Evolutionary conservation across 2,113 vertebrate genomes (phyloP), one percentile per base, ranked within the genome.

Genomic region (Laticauda laticaudata): DNA sequence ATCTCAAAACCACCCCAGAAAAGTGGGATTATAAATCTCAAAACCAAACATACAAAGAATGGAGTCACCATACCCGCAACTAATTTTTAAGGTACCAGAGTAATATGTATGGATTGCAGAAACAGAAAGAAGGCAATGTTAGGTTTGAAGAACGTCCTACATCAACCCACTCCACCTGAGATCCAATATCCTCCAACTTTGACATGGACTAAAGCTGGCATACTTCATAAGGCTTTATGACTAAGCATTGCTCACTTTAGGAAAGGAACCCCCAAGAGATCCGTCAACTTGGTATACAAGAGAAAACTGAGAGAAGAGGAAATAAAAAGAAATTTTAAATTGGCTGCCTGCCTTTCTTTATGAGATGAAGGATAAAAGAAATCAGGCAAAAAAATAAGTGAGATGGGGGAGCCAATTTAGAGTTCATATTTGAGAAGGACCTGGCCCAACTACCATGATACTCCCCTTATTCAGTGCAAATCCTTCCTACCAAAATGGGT

Each of bases 191-290:
- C 29, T 86, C 75, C 51, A 88, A 90, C 26, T 43, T 9, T 75
- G 55, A 92, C 9, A 48, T 21, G 29, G 56, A 87, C 29, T 26
- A 90, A 90, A 90, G 20, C 56, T 61, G 26, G 53, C 29, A 85
- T 87, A 89, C 48, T 92, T 75, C 26, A 39, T 61, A 93, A 93
- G 88, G 75, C 92, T 90, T 90, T 90, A 87, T 24, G 39, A 45
- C 21, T 64, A 93, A 87, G 56, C n/a, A 10, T 54, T 64, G 89
- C 26, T 87, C 56, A 90, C 69, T 86, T 92, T 51, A 51, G 43
- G 69, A 53, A 90, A 56, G 8, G 24, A 7, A 39, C 14, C 34
- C 48, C 14, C 29, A n/a, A 59, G 26, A 34, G 26, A 39, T 69
- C 26, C 1, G 21, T 90, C 7, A 57, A 21, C 24, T 90, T 87